Evolutionary conservation across 2,888 invertebrate species (phyloP), one percentile per base, ranked within the genome.

Genomic region (Sarcophaga subvicina): DNA sequence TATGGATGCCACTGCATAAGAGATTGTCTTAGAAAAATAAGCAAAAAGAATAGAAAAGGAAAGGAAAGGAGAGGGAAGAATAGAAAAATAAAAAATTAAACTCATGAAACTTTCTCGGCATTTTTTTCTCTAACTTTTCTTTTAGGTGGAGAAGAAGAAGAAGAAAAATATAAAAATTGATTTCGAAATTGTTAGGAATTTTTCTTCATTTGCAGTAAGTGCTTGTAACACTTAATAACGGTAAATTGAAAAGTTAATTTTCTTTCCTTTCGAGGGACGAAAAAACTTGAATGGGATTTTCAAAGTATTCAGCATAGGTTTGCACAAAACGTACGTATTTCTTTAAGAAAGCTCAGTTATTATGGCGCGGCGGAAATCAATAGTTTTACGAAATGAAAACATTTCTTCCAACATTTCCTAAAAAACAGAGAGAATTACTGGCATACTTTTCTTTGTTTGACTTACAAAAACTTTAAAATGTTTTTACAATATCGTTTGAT

Each of bases 81-180:
- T 88, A 87, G 45, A 64, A 80, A 84, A 86, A 89, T 87, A 85
- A 87, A 83, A 89, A 88, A 88, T 89, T 88, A 87, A 89, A 88
- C 69, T 71, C 47, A 64, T 49, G 12, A 49, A 70, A 79, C 27
- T 67, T 11, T 27, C 3, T 22, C 8, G 8, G 37, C 10, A 3
- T 8, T 37, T 10, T 37, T 10, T 37, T 37, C 8, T 0, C 8
- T 8, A 37, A 47, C 20, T 69, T 63, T 60, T 25, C 67, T 25
- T 73, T 62, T 27, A 60, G n/a, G 49, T 71, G 12, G 78, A 78
- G 69, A 47, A 6, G 6, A 62, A 20, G 22, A n/a, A 62, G 20
- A 60, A 6, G 62, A 37, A 72, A 37, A 73, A 27, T 59, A 27
- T 10, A 59, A 10, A 88, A 89, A 89, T 88, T 89, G 89, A 89